Evolutionary conservation across 2,888 invertebrate genomes (phyloP), one percentile per base, ranked within the genome.

Genomic region (Creontiades dilutus): DNA sequence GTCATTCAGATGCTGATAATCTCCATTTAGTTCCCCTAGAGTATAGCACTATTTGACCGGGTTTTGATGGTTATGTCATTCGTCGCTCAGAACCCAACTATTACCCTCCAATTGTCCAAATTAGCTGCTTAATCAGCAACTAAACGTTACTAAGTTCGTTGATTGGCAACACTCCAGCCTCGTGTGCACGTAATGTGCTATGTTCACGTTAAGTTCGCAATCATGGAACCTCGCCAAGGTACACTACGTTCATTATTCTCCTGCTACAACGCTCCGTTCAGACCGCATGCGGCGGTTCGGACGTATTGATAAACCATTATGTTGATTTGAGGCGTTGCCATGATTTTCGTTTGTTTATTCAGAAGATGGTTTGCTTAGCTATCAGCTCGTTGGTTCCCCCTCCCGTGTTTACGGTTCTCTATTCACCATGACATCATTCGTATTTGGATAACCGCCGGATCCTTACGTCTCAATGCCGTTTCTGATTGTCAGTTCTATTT

Each of bases 331-430:
- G 19, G 23, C 68, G 23, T 23, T 19, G 68, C 19, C 68, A 23
- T 68, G 68, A 68, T 68, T 68, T 68, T 23, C 68, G 68, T 23
- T 11, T 61, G 68, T 68, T 68, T 68, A 68, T 68, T 68, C 68
- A 68, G 68, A 23, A 68, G 68, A 68, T 23, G 23, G 68, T 68
- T 68, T 68, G 23, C 68, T 68, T 23, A 68, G 68, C 23, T 68
- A 68, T 68, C 68, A 68, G 19, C 23, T 23, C 68, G n/a, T 7
- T 68, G 9, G 23, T 23, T 68, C 12, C 68, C 68, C 23, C n/a
- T n/a, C 4, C 12, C 19, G 19, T 68, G 68, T 68, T 68, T 68
- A 27, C 68, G 2, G 27, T 68, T 68, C 16, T 27, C 19, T 27
- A 19, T 27, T 19, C 68, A 23, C 68, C 68, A 23, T 68, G 23